Percentiles rank a stretch among this genome's conserved stretches.
phyloP scores from a whole-genome alignment of 2,113 vertebrate species.

The Pterocles gutturalis region DNA sequence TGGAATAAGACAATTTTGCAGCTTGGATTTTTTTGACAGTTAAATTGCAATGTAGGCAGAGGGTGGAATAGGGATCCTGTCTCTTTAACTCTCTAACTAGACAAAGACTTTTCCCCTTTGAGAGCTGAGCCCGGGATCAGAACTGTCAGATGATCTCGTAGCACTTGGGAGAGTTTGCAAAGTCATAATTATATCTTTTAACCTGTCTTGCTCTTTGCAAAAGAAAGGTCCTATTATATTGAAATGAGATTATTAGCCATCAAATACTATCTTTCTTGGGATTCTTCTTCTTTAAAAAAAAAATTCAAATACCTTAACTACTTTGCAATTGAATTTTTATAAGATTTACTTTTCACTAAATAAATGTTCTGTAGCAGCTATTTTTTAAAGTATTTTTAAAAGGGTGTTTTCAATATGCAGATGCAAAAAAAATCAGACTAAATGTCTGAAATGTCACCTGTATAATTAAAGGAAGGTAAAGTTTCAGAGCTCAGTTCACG shows the following conservation, averaged over 20 bases:
- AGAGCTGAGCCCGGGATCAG: slow-evolving; percentile 83
- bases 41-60: slow-evolving; percentile 87
- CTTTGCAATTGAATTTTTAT: slow-evolving; percentile 84
- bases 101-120: slow-evolving; percentile 84
- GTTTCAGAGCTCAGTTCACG: slow-evolving; percentile 40
- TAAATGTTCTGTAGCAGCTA: slow-evolving; percentile 56
- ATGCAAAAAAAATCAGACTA: slow-evolving; percentile 26
- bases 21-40: slow-evolving; percentile 83
- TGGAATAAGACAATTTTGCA: slow-evolving; percentile 78
- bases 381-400: slow-evolving; percentile 55
- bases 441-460: slow-evolving; percentile 70
- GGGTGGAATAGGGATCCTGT: slow-evolving; percentile 80
- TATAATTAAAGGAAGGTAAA: slow-evolving; percentile 69
- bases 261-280: slow-evolving; percentile 87
- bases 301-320: slow-evolving; percentile 85
- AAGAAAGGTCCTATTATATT: slow-evolving; percentile 92
- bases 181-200: slow-evolving; percentile 93
- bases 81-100: slow-evolving; percentile 84
- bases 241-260: slow-evolving; percentile 92
- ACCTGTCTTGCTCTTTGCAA: slow-evolving; percentile 89
- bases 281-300: slow-evolving; percentile 76
- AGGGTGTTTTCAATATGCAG: slow-evolving; percentile 67
- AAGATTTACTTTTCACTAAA: slow-evolving; percentile 78
- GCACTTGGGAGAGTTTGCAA: slow-evolving; percentile 87
- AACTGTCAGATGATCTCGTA: slow-evolving; percentile 86